A percentile compares a stretch with the other conserved stretches of the same genome.
These are phyloP conservation scores for Zaprionus taronus DNA, from an alignment of 1,140 invertebrate genomes.

Conservation along the genomic window DNA sequence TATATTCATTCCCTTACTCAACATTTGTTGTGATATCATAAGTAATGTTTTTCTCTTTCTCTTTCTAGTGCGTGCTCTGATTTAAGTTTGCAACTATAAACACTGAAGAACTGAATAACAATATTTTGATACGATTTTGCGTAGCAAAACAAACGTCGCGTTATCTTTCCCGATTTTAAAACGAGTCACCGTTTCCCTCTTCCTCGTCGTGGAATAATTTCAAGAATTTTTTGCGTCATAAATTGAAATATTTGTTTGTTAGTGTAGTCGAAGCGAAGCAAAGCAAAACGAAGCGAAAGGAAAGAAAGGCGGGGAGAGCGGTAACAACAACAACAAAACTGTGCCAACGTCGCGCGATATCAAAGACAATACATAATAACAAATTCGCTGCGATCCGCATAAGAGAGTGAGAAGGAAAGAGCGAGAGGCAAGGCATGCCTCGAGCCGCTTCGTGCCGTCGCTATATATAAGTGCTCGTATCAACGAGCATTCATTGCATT, in stretches of 20 bases:
- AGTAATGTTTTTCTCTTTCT: neutral
- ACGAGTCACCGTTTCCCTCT: neutral
- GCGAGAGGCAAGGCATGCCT: neutral
- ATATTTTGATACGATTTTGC: slow-evolving; percentile 33
- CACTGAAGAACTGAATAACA: slow-evolving; percentile 29
- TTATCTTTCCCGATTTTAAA: neutral
- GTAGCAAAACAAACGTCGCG: slow-evolving; percentile 71
- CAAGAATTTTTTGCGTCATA: slow-evolving; percentile 75
- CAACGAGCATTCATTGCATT: slow-evolving; percentile 46
- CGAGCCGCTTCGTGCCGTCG: neutral
- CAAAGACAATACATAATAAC: slow-evolving; percentile 56
- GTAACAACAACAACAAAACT: slow-evolving; percentile 40
- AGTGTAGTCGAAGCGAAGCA: slow-evolving; percentile 22
- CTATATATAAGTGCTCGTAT: slow-evolving; percentile 51
- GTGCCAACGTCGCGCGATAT: slow-evolving; percentile 53
- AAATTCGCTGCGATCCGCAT: slow-evolving; percentile 38
- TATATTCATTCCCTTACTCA: neutral
- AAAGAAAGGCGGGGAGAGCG: slow-evolving; percentile 12
- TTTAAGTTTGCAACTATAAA: slow-evolving; percentile 23
- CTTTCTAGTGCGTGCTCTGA: neutral
- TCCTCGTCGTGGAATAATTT: slow-evolving; percentile 63
- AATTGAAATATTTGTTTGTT: slow-evolving; percentile 63
- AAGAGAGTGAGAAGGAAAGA: neutral
- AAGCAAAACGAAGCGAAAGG: slow-evolving; percentile 3
- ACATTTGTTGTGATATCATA: neutral